These are phyloP conservation scores for Gallinago nigripennis DNA, from an alignment of 2,797 vertebrate species.

Conservation along the genomic window DNA sequence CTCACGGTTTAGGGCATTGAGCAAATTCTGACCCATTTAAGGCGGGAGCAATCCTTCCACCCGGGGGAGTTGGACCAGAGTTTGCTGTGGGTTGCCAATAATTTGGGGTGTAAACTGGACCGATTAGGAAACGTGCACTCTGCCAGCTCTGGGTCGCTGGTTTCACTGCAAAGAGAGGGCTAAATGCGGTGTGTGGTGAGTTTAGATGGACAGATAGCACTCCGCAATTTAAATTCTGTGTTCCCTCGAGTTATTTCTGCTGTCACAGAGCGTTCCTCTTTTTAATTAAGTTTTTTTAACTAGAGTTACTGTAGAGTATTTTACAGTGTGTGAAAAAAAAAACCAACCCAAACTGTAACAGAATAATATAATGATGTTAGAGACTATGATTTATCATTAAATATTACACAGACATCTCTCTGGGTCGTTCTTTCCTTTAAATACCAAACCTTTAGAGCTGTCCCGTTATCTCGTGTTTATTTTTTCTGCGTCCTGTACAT, in stretches of 20 bases:
- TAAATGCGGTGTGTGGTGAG: neutral
- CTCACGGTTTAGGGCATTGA: neutral
- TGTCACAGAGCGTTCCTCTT: conserved; percentile 16
- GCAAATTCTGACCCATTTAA: neutral
- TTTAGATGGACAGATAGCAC: neutral
- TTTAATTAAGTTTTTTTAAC: conserved; percentile 38
- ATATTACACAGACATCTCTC: neutral
- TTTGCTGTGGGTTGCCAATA: neutral
- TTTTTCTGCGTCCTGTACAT: conserved; percentile 9
- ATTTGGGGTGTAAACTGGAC: conserved; percentile 43
- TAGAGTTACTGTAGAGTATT: conserved; percentile 17
- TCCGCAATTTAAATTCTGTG: neutral
- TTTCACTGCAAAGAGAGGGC: neutral
- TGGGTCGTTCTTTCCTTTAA: conserved; percentile 22
- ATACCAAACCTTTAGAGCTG: neutral
- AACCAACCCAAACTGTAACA: neutral
- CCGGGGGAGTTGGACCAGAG: neutral
- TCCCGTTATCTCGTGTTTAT: neutral
- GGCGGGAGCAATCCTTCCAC: neutral
- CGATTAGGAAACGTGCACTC: neutral
- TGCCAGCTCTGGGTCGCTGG: neutral
- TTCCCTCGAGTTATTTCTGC: conserved; percentile 19
- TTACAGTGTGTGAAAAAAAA: conserved; percentile 7
- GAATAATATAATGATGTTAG: conserved; percentile 42
- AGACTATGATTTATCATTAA: conserved; percentile 54